These are phyloP conservation scores for Hucho hucho DNA, from an alignment of 2,113 vertebrate species.

Conservation along the genomic window DNA sequence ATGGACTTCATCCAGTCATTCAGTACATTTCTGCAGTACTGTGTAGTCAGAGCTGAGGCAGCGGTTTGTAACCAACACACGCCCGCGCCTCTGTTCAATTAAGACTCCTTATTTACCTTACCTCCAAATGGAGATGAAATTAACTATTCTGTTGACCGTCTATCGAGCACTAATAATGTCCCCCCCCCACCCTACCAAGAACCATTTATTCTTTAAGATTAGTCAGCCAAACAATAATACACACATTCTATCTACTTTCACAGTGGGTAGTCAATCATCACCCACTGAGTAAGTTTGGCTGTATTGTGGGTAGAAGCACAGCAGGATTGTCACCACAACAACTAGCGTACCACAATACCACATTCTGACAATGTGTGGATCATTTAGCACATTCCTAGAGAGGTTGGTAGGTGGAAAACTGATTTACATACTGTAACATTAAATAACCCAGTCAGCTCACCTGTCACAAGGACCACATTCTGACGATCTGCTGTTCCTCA, in stretches of 20 bases:
- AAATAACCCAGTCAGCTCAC: constrained; percentile 28
- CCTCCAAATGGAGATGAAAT: not conserved
- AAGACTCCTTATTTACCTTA: not conserved
- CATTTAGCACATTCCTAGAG: not conserved
- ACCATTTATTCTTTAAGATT: not conserved
- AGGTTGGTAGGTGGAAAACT: constrained; percentile 7
- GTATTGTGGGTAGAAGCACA: not conserved
- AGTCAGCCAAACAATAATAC: not conserved
- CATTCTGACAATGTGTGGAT: not conserved
- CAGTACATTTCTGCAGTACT: not conserved
- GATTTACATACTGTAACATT: constrained; percentile 30
- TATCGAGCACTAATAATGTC: not conserved
- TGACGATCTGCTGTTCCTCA: not conserved
- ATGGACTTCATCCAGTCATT: not conserved
- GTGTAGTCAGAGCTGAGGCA: not conserved
- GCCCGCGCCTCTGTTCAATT: not conserved
- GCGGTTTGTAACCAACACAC: not conserved
- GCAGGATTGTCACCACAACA: not conserved
- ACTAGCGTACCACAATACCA: not conserved
- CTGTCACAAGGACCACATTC: constrained; percentile 29
- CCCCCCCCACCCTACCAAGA: not conserved
- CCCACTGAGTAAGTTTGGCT: not conserved
- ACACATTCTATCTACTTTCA: not conserved
- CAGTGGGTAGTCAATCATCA: not conserved
- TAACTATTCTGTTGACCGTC: not conserved